Percentiles rank a stretch among this genome's conserved stretches.
These are phyloP conservation scores for Oncorhynchus keta DNA, from an alignment of 2,113 vertebrate genomes.

Conservation along the genomic window DNA sequence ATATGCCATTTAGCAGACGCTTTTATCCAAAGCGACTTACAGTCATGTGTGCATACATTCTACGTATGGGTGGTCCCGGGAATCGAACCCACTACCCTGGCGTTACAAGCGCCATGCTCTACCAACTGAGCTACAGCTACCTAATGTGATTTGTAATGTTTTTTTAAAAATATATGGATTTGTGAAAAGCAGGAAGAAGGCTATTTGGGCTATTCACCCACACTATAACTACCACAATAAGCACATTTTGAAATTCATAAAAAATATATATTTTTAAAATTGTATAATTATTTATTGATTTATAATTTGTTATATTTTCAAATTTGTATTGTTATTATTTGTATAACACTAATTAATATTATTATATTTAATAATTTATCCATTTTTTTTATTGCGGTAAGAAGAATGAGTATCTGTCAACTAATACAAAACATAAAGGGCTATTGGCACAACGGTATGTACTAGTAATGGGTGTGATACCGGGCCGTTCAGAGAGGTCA, in stretches of 20 bases:
- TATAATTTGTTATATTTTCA: not conserved
- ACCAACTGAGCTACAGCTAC: no score
- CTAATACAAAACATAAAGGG: not conserved
- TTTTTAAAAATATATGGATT: constrained; percentile 48
- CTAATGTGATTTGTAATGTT: constrained; percentile 81
- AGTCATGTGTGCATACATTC: no score
- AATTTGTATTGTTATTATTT: not conserved
- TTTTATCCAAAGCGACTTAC: no score
- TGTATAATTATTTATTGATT: not conserved
- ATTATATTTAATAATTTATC: not conserved
- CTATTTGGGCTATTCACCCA: constrained; percentile 60
- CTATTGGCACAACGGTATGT: not conserved
- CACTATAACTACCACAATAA: not conserved
- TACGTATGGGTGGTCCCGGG: no score
- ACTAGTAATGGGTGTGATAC: constrained; percentile 47
- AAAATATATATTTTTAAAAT: not conserved
- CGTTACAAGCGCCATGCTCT: no score
- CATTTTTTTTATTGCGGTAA: no score
- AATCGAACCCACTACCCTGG: no score
- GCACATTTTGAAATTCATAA: not conserved
- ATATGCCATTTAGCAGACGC: no score
- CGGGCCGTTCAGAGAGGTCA: constrained; percentile 68
- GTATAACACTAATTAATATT: not conserved
- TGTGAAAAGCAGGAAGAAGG: constrained; percentile 80
- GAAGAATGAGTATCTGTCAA: not conserved